Evolutionary conservation across 2,888 invertebrate genomes (phyloP), one percentile per base, ranked within the genome.

Genomic region (Cremastinae sp.): DNA sequence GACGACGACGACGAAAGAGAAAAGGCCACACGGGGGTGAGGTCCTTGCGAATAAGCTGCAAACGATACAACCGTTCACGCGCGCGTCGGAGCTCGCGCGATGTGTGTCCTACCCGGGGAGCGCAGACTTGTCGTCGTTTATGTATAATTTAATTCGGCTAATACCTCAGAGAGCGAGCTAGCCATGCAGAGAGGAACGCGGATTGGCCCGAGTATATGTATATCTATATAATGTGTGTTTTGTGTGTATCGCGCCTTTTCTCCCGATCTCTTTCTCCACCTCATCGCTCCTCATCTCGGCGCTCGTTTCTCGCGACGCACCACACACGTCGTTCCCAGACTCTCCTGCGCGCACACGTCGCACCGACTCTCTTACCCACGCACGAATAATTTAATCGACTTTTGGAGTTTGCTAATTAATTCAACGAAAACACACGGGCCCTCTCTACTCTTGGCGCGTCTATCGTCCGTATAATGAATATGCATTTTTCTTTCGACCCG

Each of bases 131-230:
- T 72, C 69, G 74, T 76, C 49, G 59, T 45, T 61, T 61, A 45
- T 51, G 47, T 69, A 59, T 74, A 72, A 79, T 79, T 77, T 54
- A 75, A 79, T 79, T 77, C 71, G 62, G 68, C 66, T 75, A 77
- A 77, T 75, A 69, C 62, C 62, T n/a, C n/a, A 38, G 45, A 54
- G 66, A 51, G 18, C 16, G 54, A 56, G 28, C 22, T 43, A 28
- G 41, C 51, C 51, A 58, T 18, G 49, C 43, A n/a, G n/a, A n/a
- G n/a, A n/a, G 51, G 49, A 58, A 59, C 49, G 51, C 69, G 51
- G 51, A 51, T 69, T 69, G 49, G 58, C 47, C 49, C 28, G 41
- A 28, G 28, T n/a, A n/a, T n/a, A n/a, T n/a, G n/a, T n/a, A n/a
- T n/a, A n/a, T n/a, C n/a, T n/a, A n/a, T n/a, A n/a, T n/a, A n/a